Evolutionary conservation across 2,888 invertebrate genomes (phyloP).

Genomic region (Meandrusa payeni): DNA sequence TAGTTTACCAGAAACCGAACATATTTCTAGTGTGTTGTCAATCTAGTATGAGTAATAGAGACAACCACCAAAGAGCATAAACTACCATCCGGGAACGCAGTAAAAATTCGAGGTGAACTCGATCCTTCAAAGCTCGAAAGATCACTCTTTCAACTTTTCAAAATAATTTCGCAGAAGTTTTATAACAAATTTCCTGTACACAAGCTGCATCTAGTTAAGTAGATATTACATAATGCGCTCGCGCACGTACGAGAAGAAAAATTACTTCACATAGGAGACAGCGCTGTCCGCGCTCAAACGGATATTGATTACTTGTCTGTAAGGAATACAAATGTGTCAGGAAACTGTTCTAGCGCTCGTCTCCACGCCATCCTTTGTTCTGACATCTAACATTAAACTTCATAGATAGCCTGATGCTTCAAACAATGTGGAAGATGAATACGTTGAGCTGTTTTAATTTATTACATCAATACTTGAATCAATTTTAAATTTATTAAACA

Average conservation of each 20-base stretch:
- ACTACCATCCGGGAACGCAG: too few species aligned
- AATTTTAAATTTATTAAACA: slow-evolving; percentile 16
- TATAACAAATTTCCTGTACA: too few species aligned
- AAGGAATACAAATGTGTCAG: slow-evolving; percentile 78
- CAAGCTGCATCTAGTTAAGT: too few species aligned
- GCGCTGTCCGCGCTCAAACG: slow-evolving; percentile 57
- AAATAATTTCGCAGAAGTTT: too few species aligned
- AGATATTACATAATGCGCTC: slow-evolving; percentile 33
- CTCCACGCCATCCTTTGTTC: slow-evolving; percentile 59
- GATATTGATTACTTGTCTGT: slow-evolving; percentile 77
- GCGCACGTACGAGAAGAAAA: slow-evolving; percentile 48
- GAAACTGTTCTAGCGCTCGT: slow-evolving; percentile 55
- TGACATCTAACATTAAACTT: slow-evolving; percentile 70
- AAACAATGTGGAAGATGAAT: slow-evolving; percentile 28
- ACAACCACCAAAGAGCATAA: too few species aligned
- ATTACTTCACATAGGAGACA: slow-evolving; percentile 52
- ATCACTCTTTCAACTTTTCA: too few species aligned
- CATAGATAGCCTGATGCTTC: slow-evolving; percentile 47
- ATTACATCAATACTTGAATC: slow-evolving; percentile 20
- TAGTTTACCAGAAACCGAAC: too few species aligned
- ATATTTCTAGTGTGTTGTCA: too few species aligned
- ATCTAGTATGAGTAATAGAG: too few species aligned
- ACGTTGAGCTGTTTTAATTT: slow-evolving; percentile 17
- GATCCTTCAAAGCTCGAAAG: too few species aligned
- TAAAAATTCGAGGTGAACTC: too few species aligned